Evolutionary conservation across 2,888 invertebrate genomes (phyloP), one percentile per base, ranked within the genome.

Genomic region (Sturmia bella): DNA sequence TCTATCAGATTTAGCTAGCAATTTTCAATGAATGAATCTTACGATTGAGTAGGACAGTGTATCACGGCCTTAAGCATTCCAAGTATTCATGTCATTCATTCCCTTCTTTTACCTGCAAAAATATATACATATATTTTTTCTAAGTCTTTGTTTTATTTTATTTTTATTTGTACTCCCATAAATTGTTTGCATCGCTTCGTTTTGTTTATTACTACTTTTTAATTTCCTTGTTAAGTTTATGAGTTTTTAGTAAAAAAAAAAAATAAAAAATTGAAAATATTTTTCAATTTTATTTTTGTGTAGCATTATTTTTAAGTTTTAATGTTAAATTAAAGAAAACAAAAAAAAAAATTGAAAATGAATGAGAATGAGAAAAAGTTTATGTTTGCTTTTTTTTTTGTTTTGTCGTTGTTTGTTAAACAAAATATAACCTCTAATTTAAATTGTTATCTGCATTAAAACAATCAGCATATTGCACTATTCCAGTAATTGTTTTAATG

Each of bases 401-500:
- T 41, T 24, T 45, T 39, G 27, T 63, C 39, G 37, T 54, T 63
- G 63, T 64, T 74, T 50, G 54, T 66, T 59, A 43, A 76, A 69
- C 45, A 52, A 52, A 61, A 54, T 69, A 52, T 72, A 72, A 66
- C 72, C 78, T 78, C 57, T 64, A 78, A 66, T 72, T 50, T n/a
- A 43, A 64, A 52, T 72, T 66, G 32, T 78, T 72, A 72, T 73
- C 52, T 73, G 4, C 57, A 64, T 78, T 45, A 57, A 37, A 41
- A 70, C 50, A 59, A 73, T 79, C 72, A 79, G 64, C 66, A 48
- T 79, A 59, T 54, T 61, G 64, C 78, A 78, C 72, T 73, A 68
- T 79, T 78, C 72, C 72, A 78, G 66, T 66, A 70, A 77, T 77
- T 78, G 70, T 72, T 70, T 77, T 61, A 68, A 59, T 59, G 54